A percentile compares a stretch with the other conserved stretches of the same genome.
Conservation (phyloP, 2,113 vertebrate genomes). For the Indri indri region DNA sequence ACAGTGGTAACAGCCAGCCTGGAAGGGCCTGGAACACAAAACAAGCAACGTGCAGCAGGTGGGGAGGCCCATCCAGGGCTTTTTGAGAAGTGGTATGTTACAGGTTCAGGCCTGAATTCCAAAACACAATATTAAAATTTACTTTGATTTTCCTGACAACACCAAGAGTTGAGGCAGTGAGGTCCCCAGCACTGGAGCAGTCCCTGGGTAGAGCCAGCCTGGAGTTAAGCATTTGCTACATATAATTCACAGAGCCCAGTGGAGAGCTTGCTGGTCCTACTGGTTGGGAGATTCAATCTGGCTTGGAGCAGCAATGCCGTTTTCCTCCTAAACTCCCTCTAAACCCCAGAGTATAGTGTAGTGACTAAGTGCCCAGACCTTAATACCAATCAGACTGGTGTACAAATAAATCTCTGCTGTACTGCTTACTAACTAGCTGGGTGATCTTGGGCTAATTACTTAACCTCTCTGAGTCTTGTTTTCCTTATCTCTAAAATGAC, state of each 20-base stretch:
- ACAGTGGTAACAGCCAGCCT: neutral
- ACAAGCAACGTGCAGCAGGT: neutral
- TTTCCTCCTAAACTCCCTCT: neutral
- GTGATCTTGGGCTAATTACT: neutral
- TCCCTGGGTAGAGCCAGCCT: neutral
- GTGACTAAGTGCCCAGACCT: neutral
- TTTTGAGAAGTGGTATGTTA: neutral
- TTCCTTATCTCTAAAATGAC: slow-evolving; percentile 27
- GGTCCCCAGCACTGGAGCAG: neutral
- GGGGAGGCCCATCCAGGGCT: neutral
- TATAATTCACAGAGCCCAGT: neutral
- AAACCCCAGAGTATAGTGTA: neutral
- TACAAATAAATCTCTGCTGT: neutral
- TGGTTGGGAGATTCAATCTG: neutral
- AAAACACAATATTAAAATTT: neutral
- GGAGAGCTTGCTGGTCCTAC: neutral
- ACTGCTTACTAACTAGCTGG: neutral
- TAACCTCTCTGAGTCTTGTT: neutral
- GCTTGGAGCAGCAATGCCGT: neutral
- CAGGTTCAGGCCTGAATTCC: neutral
- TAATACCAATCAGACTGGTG: neutral
- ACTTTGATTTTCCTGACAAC: neutral
- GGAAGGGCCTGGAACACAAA: neutral
- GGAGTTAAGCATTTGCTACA: neutral
- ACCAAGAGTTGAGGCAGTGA: neutral